Base-by-base conservation (phyloP, 2,888 invertebrate genomes). In the Tanypteryx hageni region DNA sequence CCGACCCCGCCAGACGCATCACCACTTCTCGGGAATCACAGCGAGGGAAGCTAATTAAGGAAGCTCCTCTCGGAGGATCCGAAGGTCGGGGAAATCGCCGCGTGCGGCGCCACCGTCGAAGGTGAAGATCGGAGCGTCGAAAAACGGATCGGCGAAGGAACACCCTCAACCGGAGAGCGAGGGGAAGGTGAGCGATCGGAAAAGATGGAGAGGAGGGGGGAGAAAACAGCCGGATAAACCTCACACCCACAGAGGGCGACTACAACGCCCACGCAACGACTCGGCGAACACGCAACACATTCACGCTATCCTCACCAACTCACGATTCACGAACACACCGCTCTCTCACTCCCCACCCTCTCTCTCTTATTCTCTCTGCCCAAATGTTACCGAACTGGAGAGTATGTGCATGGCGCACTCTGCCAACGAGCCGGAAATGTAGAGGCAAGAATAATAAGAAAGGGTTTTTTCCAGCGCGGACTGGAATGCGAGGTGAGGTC, bases 401-500 rank as follows among this genome's bases (percentile, higher is more conserved):
- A 76, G 76, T 27, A 76, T 27, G 76, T 76, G 76, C 76, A 27
- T 76, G 76, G n/a, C 76, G 68, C n/a, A n/a, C 68, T 68, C 9
- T 10, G 76, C 76, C 76, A 27, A 76, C 22, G 76, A 76, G 76
- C 22, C 76, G 76, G 76, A 76, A 76, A 76, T 76, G 76, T 76
- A 76, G 10, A 22, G 76, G 22, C 11, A 76, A 76, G 76, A 76
- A 76, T 76, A 76, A 76, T 76, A 76, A 76, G 76, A 27, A 76
- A 76, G 76, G 76, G 0, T 76, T 76, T 76, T 27, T 22, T 27
- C 13, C 27, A 76, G 22, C 13, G 76, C 13, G 11, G 22, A 4
- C 3, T 10, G 76, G 76, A 22, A 76, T 76, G 22, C 76, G 22
- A 27, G 13, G 76, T 76, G 76, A 76, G 13, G 76, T 76, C 76